Evolutionary conservation across 2,888 invertebrate genomes (phyloP).

Genomic region (Blomia tropicalis): DNA sequence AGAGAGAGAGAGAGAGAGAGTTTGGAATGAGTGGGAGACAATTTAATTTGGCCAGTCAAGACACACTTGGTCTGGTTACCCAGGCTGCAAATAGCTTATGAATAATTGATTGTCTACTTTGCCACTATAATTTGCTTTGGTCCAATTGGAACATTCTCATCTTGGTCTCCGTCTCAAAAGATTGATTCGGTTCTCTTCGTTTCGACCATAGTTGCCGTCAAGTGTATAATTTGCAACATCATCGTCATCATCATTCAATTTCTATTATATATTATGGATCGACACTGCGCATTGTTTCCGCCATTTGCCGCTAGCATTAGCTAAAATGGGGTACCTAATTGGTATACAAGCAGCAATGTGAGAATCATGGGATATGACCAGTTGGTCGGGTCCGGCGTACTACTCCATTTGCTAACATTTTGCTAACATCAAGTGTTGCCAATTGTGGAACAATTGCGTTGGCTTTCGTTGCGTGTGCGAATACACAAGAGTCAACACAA

Average conservation of each 20-base stretch:
- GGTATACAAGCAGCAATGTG: background rate
- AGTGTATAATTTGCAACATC: background rate
- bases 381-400: too few relatives aligned
- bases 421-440: slow-evolving; percentile 16
- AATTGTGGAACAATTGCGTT: slow-evolving; percentile 1
- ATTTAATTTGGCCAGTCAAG: slow-evolving; percentile 14
- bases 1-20: too few relatives aligned
- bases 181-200: too few relatives aligned
- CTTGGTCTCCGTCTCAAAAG: too few relatives aligned
- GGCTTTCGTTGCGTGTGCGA: too few relatives aligned
- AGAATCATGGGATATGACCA: too few relatives aligned
- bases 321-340: background rate
- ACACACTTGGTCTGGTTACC: background rate
- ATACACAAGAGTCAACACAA: background rate
- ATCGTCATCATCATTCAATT: background rate
- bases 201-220: too few relatives aligned
- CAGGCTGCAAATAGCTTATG: slow-evolving; percentile 14
- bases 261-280: too few relatives aligned
- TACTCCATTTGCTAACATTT: too few relatives aligned
- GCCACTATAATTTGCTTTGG: background rate
- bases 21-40: too few relatives aligned
- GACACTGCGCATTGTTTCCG: too few relatives aligned
- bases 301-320: too few relatives aligned
- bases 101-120: background rate
- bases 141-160: background rate